Percentiles rank a stretch among this genome's conserved stretches.
Evolutionary conservation across 2,888 invertebrate genomes (phyloP).

Genomic region (Pseudanteris insignis): DNA sequence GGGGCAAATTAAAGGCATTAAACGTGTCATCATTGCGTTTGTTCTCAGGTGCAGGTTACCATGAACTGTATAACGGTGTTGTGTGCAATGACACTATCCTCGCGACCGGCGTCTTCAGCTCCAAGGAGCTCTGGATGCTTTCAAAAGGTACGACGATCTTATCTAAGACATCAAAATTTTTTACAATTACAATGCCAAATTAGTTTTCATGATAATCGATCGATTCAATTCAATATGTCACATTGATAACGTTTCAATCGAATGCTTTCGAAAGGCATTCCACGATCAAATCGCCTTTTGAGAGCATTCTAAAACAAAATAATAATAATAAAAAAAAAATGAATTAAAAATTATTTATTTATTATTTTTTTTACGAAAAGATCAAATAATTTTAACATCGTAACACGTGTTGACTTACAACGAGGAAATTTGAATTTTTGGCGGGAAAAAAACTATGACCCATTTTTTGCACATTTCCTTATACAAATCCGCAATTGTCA

Average conservation of each 20-base stretch:
- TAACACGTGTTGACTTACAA: too few species aligned
- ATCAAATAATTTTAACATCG: neutral
- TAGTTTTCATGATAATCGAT: too few species aligned
- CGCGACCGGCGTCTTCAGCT: constrained; percentile 99
- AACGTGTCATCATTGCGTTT: constrained; percentile 58
- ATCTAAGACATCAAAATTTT: constrained; percentile 44
- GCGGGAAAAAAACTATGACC: too few species aligned
- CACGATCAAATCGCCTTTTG: constrained; percentile 59
- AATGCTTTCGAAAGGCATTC: constrained; percentile 66
- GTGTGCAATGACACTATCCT: constrained; percentile 99
- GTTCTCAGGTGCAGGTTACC: constrained; percentile 69
- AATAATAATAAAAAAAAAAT: neutral
- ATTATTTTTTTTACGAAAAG: too few species aligned
- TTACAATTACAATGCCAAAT: neutral
- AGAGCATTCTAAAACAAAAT: constrained; percentile 59
- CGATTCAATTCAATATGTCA: neutral
- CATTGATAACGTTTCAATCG: constrained; percentile 23
- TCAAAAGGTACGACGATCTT: constrained; percentile 82
- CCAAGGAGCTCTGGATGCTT: constrained; percentile 98
- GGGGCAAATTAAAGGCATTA: constrained; percentile 24
- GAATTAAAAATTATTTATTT: too few species aligned
- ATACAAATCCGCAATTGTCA: too few species aligned
- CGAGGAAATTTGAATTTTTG: too few species aligned
- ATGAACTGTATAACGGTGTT: constrained; percentile 98
- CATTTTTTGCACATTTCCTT: too few species aligned